Percentiles rank a stretch among this genome's conserved stretches.
phyloP scores from a whole-genome alignment of 2,797 vertebrate genomes.

The Neopelma chrysocephalum region DNA sequence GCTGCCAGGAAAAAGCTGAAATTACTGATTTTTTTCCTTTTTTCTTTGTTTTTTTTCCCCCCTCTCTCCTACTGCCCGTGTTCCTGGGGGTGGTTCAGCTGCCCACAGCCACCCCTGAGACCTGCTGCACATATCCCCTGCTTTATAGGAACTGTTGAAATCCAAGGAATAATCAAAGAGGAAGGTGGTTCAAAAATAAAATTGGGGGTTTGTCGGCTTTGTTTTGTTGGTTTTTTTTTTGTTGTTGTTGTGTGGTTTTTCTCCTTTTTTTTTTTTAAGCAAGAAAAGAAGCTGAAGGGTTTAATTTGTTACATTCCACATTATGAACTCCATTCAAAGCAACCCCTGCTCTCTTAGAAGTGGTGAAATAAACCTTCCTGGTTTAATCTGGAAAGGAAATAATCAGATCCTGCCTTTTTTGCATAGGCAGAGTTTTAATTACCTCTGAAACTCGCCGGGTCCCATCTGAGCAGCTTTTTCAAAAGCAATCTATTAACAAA shows the following conservation, averaged over 20 bases:
- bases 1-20: background rate
- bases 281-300: background rate
- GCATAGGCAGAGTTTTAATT: constrained; percentile 67
- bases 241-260: background rate
- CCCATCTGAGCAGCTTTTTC: constrained; percentile 61
- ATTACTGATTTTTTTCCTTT: too few relatives aligned
- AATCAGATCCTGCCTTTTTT: constrained; percentile 43
- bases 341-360: background rate
- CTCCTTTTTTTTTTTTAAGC: background rate
- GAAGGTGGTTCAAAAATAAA: background rate
- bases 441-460: constrained; percentile 47
- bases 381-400: constrained; percentile 40
- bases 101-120: too few relatives aligned
- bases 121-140: background rate
- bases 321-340: constrained; percentile 14
- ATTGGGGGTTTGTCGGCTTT: background rate
- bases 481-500: constrained; percentile 69
- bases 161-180: background rate
- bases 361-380: constrained; percentile 42
- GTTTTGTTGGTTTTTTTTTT: background rate
- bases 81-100: background rate
- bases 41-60: accelerated
- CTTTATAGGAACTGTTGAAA: background rate
- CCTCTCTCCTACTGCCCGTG: accelerated
- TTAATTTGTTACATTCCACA: constrained; percentile 3